A percentile compares a stretch with the other conserved stretches of the same genome.
These are phyloP conservation scores for Zootermopsis nevadensis DNA, from an alignment of 2,888 invertebrate species.

Conservation along the genomic window DNA sequence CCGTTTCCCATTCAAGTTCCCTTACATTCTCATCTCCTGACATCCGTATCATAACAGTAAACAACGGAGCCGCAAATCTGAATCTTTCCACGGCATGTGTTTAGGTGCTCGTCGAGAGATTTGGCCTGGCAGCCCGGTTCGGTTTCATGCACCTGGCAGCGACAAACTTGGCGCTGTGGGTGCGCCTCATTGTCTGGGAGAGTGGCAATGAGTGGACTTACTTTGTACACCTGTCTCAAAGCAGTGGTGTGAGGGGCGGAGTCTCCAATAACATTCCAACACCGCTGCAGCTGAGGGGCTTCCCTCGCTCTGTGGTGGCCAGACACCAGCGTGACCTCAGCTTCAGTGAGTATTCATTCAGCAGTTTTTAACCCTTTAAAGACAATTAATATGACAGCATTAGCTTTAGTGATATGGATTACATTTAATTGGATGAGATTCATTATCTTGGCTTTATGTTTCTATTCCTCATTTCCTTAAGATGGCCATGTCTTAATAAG, in stretches of 20 bases:
- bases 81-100: background rate
- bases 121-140: conserved; percentile 66
- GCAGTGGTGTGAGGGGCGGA: conserved; percentile 46
- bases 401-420: no score
- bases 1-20: no score
- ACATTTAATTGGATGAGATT: no score
- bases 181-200: conserved; percentile 67
- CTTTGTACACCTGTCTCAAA: conserved; percentile 63
- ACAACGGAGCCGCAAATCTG: no score
- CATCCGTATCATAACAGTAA: no score
- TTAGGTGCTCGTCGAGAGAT: conserved; percentile 63
- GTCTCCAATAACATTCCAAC: conserved; percentile 57
- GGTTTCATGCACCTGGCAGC: conserved; percentile 69
- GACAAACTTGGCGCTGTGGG: conserved; percentile 68
- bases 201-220: conserved; percentile 67
- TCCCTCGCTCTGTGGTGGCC: conserved; percentile 61
- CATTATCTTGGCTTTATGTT: no score
- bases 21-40: no score
- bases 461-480: no score
- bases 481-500: no score
- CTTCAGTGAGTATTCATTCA: conserved; percentile 55
- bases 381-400: no score
- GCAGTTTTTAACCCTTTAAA: background rate
- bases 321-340: conserved; percentile 57
- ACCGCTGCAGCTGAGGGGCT: conserved; percentile 63